phyloP scores from a whole-genome alignment of 2,113 vertebrate genomes.

The Rhineura floridana region DNA sequence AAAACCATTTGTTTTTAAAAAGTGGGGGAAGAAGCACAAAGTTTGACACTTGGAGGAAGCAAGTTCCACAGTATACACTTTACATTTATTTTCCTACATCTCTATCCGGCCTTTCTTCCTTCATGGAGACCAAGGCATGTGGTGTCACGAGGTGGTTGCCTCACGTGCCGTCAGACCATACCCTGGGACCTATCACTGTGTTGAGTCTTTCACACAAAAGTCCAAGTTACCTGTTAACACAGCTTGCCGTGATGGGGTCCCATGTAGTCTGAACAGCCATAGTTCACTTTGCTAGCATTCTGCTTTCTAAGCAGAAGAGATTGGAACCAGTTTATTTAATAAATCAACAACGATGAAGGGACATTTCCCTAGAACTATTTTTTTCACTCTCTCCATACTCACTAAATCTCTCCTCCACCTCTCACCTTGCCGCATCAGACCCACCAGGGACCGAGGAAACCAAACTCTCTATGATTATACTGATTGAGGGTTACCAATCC shows the following conservation, averaged over 20 bases:
- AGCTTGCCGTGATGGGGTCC: neutral
- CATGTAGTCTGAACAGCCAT: neutral
- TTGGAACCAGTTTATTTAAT: slow-evolving; percentile 26
- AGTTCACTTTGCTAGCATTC: slow-evolving; percentile 29
- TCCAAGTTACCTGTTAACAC: neutral
- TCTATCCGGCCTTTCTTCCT: no score
- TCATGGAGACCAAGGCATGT: no score
- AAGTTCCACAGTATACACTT: no score
- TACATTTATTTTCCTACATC: no score
- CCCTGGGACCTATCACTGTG: no score
- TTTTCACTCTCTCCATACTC: neutral
- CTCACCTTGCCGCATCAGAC: slow-evolving; percentile 19
- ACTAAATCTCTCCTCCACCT: neutral
- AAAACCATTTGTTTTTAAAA: no score
- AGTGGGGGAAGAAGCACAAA: no score
- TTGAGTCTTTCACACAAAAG: neutral
- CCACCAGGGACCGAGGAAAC: slow-evolving; percentile 34
- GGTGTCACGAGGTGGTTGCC: no score
- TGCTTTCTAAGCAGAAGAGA: slow-evolving; percentile 37
- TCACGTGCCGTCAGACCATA: no score
- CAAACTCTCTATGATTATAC: slow-evolving; percentile 38
- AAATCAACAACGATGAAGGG: slow-evolving; percentile 19
- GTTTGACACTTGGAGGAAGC: no score
- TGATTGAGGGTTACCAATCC: slow-evolving; percentile 41
- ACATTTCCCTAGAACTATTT: slow-evolving; percentile 29